Evolutionary conservation across 1,140 invertebrate species (phyloP), one percentile per base, ranked within the genome.

Genomic region (Pogonognathellus flavescens): DNA sequence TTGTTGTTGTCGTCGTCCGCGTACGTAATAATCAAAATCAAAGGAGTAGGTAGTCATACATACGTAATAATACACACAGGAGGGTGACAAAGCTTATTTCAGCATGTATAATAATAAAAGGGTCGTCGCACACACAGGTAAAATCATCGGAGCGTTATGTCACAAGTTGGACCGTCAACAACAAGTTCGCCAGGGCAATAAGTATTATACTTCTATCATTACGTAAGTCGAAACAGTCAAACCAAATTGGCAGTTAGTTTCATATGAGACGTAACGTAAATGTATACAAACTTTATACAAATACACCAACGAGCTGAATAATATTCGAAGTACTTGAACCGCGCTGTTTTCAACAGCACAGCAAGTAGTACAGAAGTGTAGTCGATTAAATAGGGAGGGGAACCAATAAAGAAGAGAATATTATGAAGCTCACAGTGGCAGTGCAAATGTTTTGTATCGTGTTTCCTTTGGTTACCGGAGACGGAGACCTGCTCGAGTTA

Each of bases 381-480:
- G 22, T 66, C 22, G 62, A 66, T 66, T 66, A 66, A 20, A 66
- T 25, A 66, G 62, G 25, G 62, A 66, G 25, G 62, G 62, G 22
- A 66, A 66, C 22, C 20, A 66, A 66, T 20, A 25, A 66, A 11
- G 60, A 18, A 14, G 62, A 20, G 20, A 9, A 11, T 11, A 25
- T 31, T 25, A 13, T 25, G 20, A 66, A 25, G 25, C 62, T 66
- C 25, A 66, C 25, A 25, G 20, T 25, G 25, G 20, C n/a, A 2
- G 20, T 66, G 18, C 62, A 9, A 60, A 60, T 18, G 53, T 20
- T 66, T 66, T 66, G 62, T 66, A 14, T 66, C 62, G 1, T 20
- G 5, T 66, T 31, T 60, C 59, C 18, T 60, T 60, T n/a, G 62
- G 22, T 66, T 66, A 66, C 62, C 62, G 22, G 62, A 66, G 62